Base-by-base conservation (phyloP, 2,113 vertebrate genomes). In the Rhadina sibilatrix region DNA sequence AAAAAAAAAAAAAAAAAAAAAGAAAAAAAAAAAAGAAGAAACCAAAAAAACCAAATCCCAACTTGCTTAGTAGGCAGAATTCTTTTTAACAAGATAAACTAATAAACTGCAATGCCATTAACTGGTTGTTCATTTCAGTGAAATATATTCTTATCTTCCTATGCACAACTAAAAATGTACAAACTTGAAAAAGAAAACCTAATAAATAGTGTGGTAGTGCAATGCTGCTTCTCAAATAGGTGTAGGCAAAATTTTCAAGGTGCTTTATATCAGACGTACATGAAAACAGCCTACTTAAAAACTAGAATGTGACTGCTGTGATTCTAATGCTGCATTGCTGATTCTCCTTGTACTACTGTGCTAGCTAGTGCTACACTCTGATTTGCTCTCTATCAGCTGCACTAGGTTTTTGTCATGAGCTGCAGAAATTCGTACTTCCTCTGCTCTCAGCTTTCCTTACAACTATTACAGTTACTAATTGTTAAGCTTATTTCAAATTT, bases 251-350 rank as follows among this genome's bases (percentile, higher is more conserved):
- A 88, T 84, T 91, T 83, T 88, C 89, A 72, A 96, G 83, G 86
- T 89, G 72, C 53, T 97, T 85, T 89, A 24, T 78, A 69, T 65
- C 44, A 90, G 92, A 77, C 24, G 91, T 86, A 94, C 91, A 89
- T 90, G 96, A 96, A 97, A 98, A 96, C 98, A 98, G 98, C 97
- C 97, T 96, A 98, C 95, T 98, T 98, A 94, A 96, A 94, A 97
- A 93, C 90, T 90, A 85, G 89, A 97, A 92, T 80, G 82, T 92
- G 93, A 95, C 94, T 77, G 88, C 96, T 97, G 92, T 91, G 96
- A 96, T 85, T 94, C 96, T 97, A 97, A 97, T 98, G 92, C 98
- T 98, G 99, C 98, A 98, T 96, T 98, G 97, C 97, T 97, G 98
- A 98, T 97, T 96, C 97, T 96, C 93, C 97, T 95, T 92, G 89